Base-by-base conservation (phyloP, 2,888 invertebrate genomes). In the Drosophila trichaetosa region DNA sequence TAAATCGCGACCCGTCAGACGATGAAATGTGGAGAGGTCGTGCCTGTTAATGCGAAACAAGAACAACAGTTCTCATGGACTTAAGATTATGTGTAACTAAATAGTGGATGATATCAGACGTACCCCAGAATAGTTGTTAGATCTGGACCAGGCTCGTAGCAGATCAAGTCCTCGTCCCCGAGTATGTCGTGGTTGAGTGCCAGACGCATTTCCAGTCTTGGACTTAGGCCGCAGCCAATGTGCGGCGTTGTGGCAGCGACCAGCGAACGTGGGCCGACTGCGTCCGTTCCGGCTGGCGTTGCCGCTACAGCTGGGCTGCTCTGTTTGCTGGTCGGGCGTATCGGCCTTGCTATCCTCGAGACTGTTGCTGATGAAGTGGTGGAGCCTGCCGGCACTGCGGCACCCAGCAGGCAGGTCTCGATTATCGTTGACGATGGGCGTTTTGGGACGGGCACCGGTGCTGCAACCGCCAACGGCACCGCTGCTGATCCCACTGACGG, bases 151-250 rank as follows among this genome's bases (percentile, higher is more conserved):
- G 93, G 93, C 90, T 92, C 93, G 93, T 93, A 93, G 73, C 91
- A 92, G 81, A 93, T 93, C 85, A 93, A 93, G 90, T 93, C 93
- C 92, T 93, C 93, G 93, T 94, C 93, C 93, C 94, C 91, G 94
- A 94, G 91, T 90, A 94, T 93, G 93, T 94, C 93, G 93, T 94
- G 93, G 91, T 94, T 93, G 93, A 95, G 93, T 16, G 95, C 95
- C 91, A 95, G 93, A 69, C 95, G 94, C 95, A 95, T 95, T 94
- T 95, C 95, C 93, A 95, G 94, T 84, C 95, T 95, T 90, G 95
- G 95, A 93, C 94, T 95, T 94, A 95, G 94, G 73, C 91, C 92
- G 90, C 91, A 92, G 75, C 92, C 93, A 92, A 73, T 85, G 86
- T 75, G 83, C 73, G 79, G 87, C 82, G 40, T 62, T 79, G 75